Percentiles rank a stretch among this genome's conserved stretches.
Evolutionary conservation across 2,888 invertebrate genomes (phyloP).

Genomic region (Acrocyrtus sp.): DNA sequence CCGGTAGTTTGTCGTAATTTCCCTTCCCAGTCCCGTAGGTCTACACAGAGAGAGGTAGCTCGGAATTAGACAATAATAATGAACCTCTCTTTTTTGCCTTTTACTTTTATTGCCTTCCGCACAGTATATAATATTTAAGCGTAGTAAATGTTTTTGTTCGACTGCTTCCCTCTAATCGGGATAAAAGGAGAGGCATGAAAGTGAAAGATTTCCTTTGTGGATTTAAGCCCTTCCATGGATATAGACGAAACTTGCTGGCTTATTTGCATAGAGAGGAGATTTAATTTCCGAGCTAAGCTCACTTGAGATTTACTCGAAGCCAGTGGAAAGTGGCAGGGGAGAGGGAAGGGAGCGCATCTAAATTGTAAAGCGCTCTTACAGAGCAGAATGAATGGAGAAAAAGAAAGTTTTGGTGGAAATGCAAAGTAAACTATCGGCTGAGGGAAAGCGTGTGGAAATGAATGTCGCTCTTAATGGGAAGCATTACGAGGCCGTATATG

Average conservation of each 20-base stretch:
- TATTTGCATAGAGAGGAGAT: constrained; percentile 58
- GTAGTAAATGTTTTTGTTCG: constrained; percentile 31
- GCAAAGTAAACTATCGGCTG: too few species aligned
- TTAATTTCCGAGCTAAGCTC: constrained; percentile 57
- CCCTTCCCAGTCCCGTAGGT: too few species aligned
- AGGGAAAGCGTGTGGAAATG: too few species aligned
- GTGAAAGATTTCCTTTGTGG: constrained; percentile 50
- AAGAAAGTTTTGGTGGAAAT: too few species aligned
- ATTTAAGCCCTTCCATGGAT: constrained; percentile 43
- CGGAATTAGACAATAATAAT: background rate
- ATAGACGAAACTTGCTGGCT: constrained; percentile 19
- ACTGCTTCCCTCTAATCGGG: constrained; percentile 25
- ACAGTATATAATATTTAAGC: too few species aligned
- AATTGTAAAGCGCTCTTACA: too few species aligned
- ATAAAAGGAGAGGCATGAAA: constrained; percentile 43
- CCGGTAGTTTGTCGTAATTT: constrained; percentile 18
- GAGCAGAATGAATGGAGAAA: too few species aligned
- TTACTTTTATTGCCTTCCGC: too few species aligned
- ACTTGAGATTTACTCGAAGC: constrained; percentile 52
- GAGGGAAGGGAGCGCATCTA: background rate
- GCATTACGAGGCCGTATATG: background rate
- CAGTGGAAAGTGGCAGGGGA: too few species aligned
- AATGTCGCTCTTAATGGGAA: background rate
- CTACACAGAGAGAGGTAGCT: too few species aligned
- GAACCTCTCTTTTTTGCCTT: too few species aligned